These are phyloP conservation scores for Tachuris rubrigastra DNA, from an alignment of 2,113 vertebrate species.

Conservation along the genomic window DNA sequence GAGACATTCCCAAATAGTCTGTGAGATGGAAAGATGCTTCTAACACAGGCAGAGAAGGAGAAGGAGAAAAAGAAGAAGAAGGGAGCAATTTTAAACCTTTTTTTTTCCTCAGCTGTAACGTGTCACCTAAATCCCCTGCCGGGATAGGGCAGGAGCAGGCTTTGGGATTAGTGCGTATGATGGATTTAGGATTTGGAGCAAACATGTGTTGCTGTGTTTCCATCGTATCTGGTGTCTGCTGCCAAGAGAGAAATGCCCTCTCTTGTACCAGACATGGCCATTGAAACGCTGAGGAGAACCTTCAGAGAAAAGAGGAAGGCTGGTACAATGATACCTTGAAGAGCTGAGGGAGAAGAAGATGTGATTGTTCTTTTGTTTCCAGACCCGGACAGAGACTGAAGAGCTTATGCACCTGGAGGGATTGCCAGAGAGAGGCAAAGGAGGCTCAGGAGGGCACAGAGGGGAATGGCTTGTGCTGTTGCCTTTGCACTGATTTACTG, in stretches of 20 bases:
- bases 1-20: not conserved
- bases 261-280: not conserved
- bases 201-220: slow-evolving; percentile 68
- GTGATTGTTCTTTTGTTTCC: not conserved
- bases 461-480: not conserved
- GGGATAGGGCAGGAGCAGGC: slow-evolving; percentile 65
- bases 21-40: not conserved
- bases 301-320: not conserved
- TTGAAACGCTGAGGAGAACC: not conserved
- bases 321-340: not conserved
- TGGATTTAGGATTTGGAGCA: slow-evolving; percentile 84
- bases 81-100: not conserved
- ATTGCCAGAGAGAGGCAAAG: not conserved
- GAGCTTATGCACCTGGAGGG: not conserved
- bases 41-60: not conserved
- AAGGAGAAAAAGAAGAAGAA: not conserved
- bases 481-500: not conserved
- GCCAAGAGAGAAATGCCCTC: not conserved
- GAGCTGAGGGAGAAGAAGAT: not conserved
- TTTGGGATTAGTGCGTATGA: slow-evolving; percentile 80
- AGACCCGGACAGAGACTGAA: not conserved
- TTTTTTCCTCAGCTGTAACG: not conserved
- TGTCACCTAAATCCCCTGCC: slow-evolving; percentile 78
- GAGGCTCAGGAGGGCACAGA: not conserved
- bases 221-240: not conserved